Evolutionary conservation across 2,797 vertebrate genomes (phyloP), one percentile per base, ranked within the genome.

Genomic region (Allobates femoralis): DNA sequence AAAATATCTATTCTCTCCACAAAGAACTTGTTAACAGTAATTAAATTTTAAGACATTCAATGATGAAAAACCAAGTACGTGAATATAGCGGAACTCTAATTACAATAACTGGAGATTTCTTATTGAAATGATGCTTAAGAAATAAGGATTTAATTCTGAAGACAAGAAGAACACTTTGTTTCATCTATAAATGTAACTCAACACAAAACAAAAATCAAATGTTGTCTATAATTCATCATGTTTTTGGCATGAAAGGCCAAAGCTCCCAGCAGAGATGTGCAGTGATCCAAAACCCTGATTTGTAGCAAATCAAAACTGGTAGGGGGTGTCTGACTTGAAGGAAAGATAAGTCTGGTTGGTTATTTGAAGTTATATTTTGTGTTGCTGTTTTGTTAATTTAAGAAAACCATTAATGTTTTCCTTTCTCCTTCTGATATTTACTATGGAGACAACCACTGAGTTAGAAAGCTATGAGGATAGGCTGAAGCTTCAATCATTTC

Each of bases 11-110:
- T 91, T 92, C 92, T 92, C 89, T 88, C 85, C 89, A 91, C 90
- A 93, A 94, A 93, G 90, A 89, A 90, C 91, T 93, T 93, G 91
- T 93, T 93, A 93, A 93, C 89, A 91, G 91, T 93, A 94, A 94
- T 94, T 94, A 94, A 93, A 94, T 92, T 91, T 93, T 92, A 93
- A 93, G 91, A 91, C 86, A 91, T 91, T 91, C 86, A 89, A 60
- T 89, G 89, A 77, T 79, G 34, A 90, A 91, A 92, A 90, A 67
- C 67, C 34, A 41, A 89, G 91, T 91, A 91, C 90, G 92, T 89
- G 91, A 91, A 91, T 90, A 91, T 51, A 90, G 89, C 90, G 87
- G 90, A 92, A 91, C 91, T 93, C 89, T 56, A 89, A 93, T 93
- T 91, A 90, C 6, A 26, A 86, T 77, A 89, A 91, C 91, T 91